These are phyloP conservation scores for Asbolus verrucosus DNA, from an alignment of 1,140 invertebrate species.

Conservation along the genomic window DNA sequence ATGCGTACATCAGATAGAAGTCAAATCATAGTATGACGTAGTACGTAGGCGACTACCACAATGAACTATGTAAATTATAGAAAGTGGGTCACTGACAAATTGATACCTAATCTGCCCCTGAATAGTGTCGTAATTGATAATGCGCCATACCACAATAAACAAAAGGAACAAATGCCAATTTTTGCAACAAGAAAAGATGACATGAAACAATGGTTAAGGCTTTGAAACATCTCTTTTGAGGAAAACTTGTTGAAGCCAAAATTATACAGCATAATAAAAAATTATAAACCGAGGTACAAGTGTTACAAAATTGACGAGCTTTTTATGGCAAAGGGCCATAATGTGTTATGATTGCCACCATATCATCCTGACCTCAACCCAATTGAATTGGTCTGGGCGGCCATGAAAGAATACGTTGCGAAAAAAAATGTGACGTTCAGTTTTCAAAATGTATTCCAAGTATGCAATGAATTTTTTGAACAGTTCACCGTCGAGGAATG, in stretches of 20 bases:
- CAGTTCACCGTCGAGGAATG: background rate
- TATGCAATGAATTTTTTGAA: no score
- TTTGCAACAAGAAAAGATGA: constrained; percentile 51
- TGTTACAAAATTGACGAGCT: constrained; percentile 4
- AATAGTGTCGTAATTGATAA: constrained; percentile 62
- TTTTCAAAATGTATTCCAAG: no score
- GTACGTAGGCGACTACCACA: no score
- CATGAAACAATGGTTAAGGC: constrained; percentile 56
- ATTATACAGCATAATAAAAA: constrained; percentile 28
- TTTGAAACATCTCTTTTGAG: constrained; percentile 44
- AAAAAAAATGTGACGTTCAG: background rate
- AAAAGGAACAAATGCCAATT: constrained; percentile 54
- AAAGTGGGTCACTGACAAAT: constrained; percentile 26
- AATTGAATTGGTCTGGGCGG: constrained; percentile 16
- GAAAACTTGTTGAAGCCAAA: constrained; percentile 39
- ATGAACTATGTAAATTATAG: constrained; percentile 39
- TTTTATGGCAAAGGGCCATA: constrained; percentile 5
- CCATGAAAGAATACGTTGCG: constrained; percentile 13
- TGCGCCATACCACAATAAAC: constrained; percentile 62
- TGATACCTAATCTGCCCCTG: constrained; percentile 52
- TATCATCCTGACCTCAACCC: constrained; percentile 59
- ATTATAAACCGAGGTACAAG: constrained; percentile 32
- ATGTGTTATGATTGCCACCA: constrained; percentile 50
- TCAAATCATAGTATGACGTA: no score
- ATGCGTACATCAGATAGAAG: no score